Base-by-base conservation (phyloP, 2,113 vertebrate genomes). In the Heteronetta atricapilla region DNA sequence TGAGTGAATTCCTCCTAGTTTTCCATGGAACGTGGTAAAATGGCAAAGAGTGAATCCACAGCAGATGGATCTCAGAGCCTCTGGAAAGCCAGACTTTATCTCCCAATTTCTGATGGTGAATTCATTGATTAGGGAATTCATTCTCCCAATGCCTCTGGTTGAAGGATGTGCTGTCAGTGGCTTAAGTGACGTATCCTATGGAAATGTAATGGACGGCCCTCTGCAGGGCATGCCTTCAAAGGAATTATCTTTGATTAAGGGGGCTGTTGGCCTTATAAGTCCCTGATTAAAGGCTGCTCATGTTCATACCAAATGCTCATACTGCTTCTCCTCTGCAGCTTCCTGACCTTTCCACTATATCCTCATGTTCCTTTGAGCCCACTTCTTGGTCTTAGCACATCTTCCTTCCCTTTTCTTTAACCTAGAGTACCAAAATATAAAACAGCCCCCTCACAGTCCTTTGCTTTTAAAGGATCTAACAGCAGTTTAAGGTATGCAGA, bases 161-260 rank as follows among this genome's bases (percentile, higher is more conserved):
- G 93, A 89, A 93, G 63, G 70, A 93, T 95, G 82, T 80, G 84
- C 66, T 94, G 93, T 76, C 84, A 93, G 78, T 67, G 68, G 55
- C 9, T 68, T 36, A 58, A 73, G 44, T 44, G 87, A 76, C 5
- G 0, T 40, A 12, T 80, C 40, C 79, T 73, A 18, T 86, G 82
- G 87, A 92, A 94, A 91, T 50, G 42, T 66, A 55, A 85, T 55
- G 59, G 63, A 82, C 91, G 73, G 46, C 59, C n/a, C 31, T 46
- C 55, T 0, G 0, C 67, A 76, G 70, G 64, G 70, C 8, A 69
- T 5, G 1, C 63, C 85, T 91, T 79, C 67, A 33, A 87, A 85
- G 75, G 38, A 89, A 80, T 46, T 80, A 33, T 11, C 55, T 88
- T 75, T 91, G 55, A 94, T 87, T 86, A 59, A 88, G 67, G 59